Conservation (phyloP, 2,113 vertebrate species). For the Nerophis lumbriciformis region DNA sequence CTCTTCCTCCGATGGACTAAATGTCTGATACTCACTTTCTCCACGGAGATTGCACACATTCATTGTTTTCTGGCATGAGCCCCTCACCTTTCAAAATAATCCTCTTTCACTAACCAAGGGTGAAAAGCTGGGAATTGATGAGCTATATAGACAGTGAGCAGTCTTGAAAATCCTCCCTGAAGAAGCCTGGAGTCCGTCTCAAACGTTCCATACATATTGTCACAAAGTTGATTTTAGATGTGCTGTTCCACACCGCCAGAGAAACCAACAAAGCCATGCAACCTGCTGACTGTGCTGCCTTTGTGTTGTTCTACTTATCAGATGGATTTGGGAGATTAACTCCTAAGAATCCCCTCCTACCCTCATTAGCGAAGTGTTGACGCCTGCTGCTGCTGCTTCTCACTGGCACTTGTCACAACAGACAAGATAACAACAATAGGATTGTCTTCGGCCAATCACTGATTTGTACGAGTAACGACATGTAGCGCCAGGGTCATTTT, state of each 20-base stretch:
- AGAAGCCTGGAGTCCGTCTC: slow-evolving; percentile 1
- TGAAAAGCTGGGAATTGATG: slow-evolving; percentile 4
- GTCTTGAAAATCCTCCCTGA: slow-evolving; percentile 1
- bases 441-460: slow-evolving; percentile 11
- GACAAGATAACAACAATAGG: neutral
- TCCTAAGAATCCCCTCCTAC: slow-evolving; percentile 60
- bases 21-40: slow-evolving; percentile 34
- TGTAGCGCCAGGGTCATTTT: too few species aligned
- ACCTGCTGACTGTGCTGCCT: slow-evolving; percentile 26
- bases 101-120: neutral
- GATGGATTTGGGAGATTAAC: slow-evolving; percentile 70
- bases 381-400: slow-evolving; percentile 18
- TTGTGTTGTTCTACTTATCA: slow-evolving; percentile 53
- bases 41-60: slow-evolving; percentile 34
- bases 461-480: slow-evolving; percentile 3
- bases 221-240: neutral
- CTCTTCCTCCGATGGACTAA: slow-evolving; percentile 33
- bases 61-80: slow-evolving; percentile 35
- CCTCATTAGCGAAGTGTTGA: slow-evolving; percentile 45
- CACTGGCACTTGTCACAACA: neutral
- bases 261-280: slow-evolving; percentile 39
- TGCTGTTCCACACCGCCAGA: slow-evolving; percentile 14
- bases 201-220: slow-evolving; percentile 4
- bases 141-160: neutral
- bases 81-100: neutral